phyloP scores from a whole-genome alignment of 1,140 invertebrate species.

The Pantala flavescens region DNA sequence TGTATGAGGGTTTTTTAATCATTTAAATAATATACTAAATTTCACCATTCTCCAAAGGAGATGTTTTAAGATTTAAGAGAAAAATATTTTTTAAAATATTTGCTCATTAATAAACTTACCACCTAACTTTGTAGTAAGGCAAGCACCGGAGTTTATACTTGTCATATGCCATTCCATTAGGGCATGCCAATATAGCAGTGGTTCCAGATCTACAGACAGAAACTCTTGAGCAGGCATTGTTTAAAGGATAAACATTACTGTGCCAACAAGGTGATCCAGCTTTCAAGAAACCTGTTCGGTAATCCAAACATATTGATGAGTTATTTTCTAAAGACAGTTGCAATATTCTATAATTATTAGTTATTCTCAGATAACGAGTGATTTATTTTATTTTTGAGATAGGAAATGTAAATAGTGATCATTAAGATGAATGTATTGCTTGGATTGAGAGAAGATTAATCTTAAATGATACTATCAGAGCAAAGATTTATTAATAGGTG shows the following conservation, averaged over 20 bases:
- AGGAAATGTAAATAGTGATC: no score
- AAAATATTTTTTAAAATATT: no score
- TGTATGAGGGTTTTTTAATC: no score
- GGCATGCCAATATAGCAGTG: constrained; percentile 30
- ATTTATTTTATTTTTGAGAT: no score
- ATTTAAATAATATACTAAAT: no score
- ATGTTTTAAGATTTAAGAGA: no score
- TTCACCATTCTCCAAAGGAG: no score
- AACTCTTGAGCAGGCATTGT: constrained; percentile 30
- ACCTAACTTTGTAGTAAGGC: constrained; percentile 30
- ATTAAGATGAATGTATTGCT: no score
- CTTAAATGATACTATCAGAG: no score
- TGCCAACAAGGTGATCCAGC: constrained; percentile 27
- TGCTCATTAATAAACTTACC: constrained; percentile 26
- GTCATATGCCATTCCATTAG: constrained; percentile 30
- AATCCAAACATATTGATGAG: background rate
- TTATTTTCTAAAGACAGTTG: background rate
- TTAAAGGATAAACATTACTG: constrained; percentile 29
- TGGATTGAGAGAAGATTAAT: no score
- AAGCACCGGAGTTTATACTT: constrained; percentile 29
- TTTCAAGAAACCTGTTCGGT: constrained; percentile 21
- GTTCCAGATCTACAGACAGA: constrained; percentile 29
- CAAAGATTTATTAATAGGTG: no score
- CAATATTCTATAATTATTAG: background rate
- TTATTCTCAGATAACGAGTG: no score